A percentile compares a stretch with the other conserved stretches of the same genome.
Conservation (phyloP, 2,113 vertebrate species). For the Rousettus leschenaultii region DNA sequence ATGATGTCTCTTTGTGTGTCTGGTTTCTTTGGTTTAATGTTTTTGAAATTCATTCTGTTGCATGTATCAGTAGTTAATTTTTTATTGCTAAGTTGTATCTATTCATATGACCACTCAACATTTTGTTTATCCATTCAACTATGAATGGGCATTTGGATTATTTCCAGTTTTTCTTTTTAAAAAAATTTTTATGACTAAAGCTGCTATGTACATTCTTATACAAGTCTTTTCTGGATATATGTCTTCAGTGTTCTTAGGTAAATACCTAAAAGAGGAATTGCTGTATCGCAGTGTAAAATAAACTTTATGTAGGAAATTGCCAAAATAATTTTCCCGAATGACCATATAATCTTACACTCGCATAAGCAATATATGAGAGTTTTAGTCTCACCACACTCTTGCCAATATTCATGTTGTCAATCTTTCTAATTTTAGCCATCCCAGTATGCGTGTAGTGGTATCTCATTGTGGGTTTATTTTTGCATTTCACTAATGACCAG, state of each 20-base stretch:
- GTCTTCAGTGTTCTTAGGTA: not conserved
- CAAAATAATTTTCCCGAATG: not conserved
- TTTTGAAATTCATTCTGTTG: not conserved
- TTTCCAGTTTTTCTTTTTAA: not conserved
- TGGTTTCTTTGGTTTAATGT: not conserved
- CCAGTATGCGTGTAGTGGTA: too few species aligned
- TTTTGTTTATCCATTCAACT: not conserved
- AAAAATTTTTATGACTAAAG: not conserved
- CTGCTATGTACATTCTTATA: not conserved
- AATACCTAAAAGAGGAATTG: not conserved
- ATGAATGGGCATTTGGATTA: not conserved
- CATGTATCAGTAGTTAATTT: not conserved
- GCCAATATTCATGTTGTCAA: not conserved
- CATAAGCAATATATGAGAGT: not conserved
- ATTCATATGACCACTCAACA: not conserved
- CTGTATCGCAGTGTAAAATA: not conserved
- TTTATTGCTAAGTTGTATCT: not conserved
- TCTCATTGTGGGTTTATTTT: not conserved
- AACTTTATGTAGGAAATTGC: not conserved
- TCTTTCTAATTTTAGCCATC: not conserved
- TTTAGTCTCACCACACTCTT: not conserved
- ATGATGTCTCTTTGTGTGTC: not conserved
- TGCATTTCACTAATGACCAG: not conserved
- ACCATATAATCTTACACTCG: not conserved
- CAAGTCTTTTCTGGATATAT: not conserved